A percentile compares a stretch with the other conserved stretches of the same genome.
Evolutionary conservation across 2,113 vertebrate species (phyloP).

Genomic region (Nesogale talazaci): DNA sequence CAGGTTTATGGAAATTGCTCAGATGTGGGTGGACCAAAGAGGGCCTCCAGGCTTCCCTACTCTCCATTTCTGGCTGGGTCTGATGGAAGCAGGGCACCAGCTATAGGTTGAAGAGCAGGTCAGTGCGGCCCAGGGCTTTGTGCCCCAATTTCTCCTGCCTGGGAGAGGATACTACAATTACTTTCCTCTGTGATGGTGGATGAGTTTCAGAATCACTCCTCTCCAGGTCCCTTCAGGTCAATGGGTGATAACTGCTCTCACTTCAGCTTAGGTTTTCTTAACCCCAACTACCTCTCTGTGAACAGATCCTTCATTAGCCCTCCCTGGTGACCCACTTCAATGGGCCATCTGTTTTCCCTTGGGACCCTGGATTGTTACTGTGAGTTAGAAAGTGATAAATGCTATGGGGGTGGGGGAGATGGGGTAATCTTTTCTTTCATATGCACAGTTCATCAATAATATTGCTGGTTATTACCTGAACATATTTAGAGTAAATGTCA

Average conservation of each 20-base stretch:
- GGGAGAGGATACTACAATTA: not conserved
- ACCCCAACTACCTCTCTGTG: not conserved
- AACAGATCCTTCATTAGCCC: not conserved
- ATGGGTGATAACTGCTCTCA: not conserved
- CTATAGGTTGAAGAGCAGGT: not conserved
- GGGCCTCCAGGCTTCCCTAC: not conserved
- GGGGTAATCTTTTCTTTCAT: not conserved
- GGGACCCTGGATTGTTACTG: not conserved
- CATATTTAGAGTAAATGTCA: not conserved
- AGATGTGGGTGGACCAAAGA: too few relatives aligned
- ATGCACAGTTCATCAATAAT: rapidly evolving
- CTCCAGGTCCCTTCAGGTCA: not conserved
- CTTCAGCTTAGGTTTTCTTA: not conserved
- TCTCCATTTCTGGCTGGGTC: not conserved
- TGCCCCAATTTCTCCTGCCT: rapidly evolving
- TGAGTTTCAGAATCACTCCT: not conserved
- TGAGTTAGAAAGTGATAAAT: not conserved
- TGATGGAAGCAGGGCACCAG: not conserved
- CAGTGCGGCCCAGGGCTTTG: not conserved
- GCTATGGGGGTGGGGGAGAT: not conserved
- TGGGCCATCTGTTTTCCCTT: not conserved
- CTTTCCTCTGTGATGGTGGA: not conserved
- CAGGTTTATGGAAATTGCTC: too few relatives aligned
- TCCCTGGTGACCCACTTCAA: not conserved
- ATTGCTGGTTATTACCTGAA: not conserved